Base-by-base conservation (phyloP, 2,113 vertebrate species). In the Calyptomena viridis region DNA sequence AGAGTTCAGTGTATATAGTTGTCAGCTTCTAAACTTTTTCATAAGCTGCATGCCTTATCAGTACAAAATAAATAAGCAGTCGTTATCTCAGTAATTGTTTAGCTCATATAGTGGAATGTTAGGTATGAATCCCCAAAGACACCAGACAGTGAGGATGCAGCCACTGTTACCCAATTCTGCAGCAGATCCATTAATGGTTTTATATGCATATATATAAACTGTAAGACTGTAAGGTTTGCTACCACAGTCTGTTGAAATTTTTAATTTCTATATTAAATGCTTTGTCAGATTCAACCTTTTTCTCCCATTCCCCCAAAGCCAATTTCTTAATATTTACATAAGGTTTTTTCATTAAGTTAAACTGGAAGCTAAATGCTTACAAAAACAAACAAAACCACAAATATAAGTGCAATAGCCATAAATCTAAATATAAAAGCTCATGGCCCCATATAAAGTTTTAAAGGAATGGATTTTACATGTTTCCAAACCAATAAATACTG, bases 21-120 rank as follows among this genome's bases (percentile, higher is more conserved):
- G n/a, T 84, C 91, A 93, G 75, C 83, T 92, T 87, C 91, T 89
- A 92, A 93, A 92, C 89, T 75, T 92, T 80, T 92, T 93, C 63
- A 78, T 79, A 96, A 87, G 92, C 94, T 90, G 94, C 91, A 96
- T 93, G 91, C 93, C 84, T 96, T 90, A 94, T 88, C 72, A 96
- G 90, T 84, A 96, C 75, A 96, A 97, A 97, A 97, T 97, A 97
- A 97, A 97, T 96, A 96, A 89, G 93, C 90, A 93, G 63, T 67
- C 75, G 83, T 95, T 82, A 89, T 50, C 77, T 84, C 84, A 33
- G 1, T 39, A 91, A 86, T 78, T 90, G 55, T 89, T 97, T 96
- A 87, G 80, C 79, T 66, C 91, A 75, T 39, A 87, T 25, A 95
- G 85, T 91, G 95, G 94, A 95, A 97, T 97, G 97, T 88, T 71